Evolutionary conservation across 1,140 invertebrate species (phyloP), one percentile per base, ranked within the genome.

Genomic region (Galleria mellonella): DNA sequence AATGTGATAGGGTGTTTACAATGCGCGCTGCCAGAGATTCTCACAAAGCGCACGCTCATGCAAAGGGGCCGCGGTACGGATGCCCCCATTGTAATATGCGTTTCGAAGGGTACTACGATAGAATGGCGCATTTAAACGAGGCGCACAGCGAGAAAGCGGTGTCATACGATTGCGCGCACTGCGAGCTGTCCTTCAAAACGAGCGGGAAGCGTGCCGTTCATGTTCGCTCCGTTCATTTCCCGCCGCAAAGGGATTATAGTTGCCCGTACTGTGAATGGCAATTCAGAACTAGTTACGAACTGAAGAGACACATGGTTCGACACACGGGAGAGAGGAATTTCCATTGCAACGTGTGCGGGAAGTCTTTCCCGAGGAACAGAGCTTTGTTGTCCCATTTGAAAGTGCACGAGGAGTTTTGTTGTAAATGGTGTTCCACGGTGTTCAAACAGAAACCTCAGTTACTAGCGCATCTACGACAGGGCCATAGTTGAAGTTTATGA

Each of bases 101-200:
- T 2, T 85, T 85, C 38, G 57, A 60, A 9, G 62, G 62, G 0
- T 83, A 83, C 39, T 82, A 82, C 39, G 69, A 79, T 14, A 59
- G 82, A 14, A 78, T 82, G 71, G 67, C 64, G 8, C 82, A 85
- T 47, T 54, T 85, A 17, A 78, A 82, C 12, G 71, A 78, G 15
- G 66, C 63, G 6, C 82, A 85, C 28, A 62, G 71, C 10, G 70
- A 73, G n/a, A 73, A 72, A 15, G 67, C 74, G 39, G 75, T 82
- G 0, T 51, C 49, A 0, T 85, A 85, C 42, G 65, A 55, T 4
- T 85, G 82, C 50, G 23, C 54, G 0, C 68, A 83, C 36, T 85
- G 82, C 44, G 68, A 79, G 0, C 36, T 72, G 31, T 62, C 69
- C 0, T 85, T 85, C 38, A 83, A 78, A 33, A 83, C 78, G 0